phyloP scores from a whole-genome alignment of 1,140 invertebrate species.

The Batillaria attramentaria region DNA sequence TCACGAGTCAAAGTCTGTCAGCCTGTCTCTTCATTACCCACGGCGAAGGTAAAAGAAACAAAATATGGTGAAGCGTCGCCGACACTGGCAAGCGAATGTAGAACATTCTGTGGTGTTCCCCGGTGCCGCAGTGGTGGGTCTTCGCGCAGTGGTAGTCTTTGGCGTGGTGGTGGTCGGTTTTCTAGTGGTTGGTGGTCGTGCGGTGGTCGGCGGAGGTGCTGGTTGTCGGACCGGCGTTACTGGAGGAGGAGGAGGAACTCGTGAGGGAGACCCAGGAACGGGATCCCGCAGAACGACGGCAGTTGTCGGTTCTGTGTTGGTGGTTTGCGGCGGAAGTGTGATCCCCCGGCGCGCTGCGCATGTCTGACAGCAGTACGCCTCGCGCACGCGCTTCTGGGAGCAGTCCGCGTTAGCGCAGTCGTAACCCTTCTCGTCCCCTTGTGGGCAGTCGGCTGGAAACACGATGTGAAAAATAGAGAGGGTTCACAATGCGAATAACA shows the following conservation, averaged over 20 bases:
- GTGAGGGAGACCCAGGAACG: background rate
- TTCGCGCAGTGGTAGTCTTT: too few relatives aligned
- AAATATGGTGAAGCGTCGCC: background rate
- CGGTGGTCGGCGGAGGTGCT: background rate
- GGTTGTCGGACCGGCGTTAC: background rate
- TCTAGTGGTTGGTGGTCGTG: background rate
- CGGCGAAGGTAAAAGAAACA: background rate
- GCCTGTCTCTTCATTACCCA: too few relatives aligned
- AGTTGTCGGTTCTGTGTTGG: too few relatives aligned
- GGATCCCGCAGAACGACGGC: too few relatives aligned
- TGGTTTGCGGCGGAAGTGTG: background rate
- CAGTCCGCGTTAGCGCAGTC: constrained; percentile 11
- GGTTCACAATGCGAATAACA: too few relatives aligned
- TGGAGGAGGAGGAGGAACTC: background rate
- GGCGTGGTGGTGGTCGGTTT: background rate
- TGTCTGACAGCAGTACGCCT: constrained; percentile 26
- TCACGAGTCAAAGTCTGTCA: too few relatives aligned
- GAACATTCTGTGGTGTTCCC: too few relatives aligned
- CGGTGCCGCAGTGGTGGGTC: background rate
- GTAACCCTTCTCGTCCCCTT: constrained; percentile 22
- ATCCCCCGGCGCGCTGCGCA: constrained; percentile 26
- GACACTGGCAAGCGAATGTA: constrained; percentile 9
- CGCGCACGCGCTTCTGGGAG: background rate
- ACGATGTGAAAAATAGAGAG: too few relatives aligned
- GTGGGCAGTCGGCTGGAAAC: constrained; percentile 7